Base-by-base conservation (phyloP, 1,140 invertebrate genomes). In the Parasteatoda tepidariorum region DNA sequence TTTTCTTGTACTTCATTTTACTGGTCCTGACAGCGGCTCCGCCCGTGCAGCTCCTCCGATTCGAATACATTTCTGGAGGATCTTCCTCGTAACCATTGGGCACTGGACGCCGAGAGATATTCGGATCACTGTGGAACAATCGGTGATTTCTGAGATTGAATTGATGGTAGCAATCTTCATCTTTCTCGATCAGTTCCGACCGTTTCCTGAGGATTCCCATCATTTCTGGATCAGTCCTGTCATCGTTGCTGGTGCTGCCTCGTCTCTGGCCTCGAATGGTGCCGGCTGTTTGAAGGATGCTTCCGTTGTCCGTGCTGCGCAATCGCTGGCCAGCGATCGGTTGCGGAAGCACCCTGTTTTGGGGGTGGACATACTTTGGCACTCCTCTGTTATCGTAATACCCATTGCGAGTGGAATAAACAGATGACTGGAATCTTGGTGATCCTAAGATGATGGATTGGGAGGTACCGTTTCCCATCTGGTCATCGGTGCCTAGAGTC, bases 241-340 rank as follows among this genome's bases (percentile, higher is more conserved):
- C 73, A 4, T 76, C 73, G 7, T 22, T 64, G 4, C 18, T 34
- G 1, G 9, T 18, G 26, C 59, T 64, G 24, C 59, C 73, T 7
- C 59, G 11, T 2, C 73, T 13, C 38, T 76, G 73, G 0, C 73
- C 73, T 84, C 92, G 93, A 86, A 95, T 93, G 78, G 94, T 95
- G 15, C 94, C 94, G 7, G 93, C 93, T 15, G 93, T 92, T 76
- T 94, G 93, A 41, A 95, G 89, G 85, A 95, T 94, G 84, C 92
- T 92, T 26, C 94, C 94, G 89, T 95, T 95, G 87, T 94, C 92
- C 7, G 94, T 95, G 64, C 92, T 91, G 48, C 93, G 91, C 38
- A 95, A 88, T 55, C 92, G 90, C 82, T 90, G 90, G 38, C 90
- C 90, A 18, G 92, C 91, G 5, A 91, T 90, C 71, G 91, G 88